phyloP scores from a whole-genome alignment of 2,113 vertebrate genomes.

The Erythrocebus patas region DNA sequence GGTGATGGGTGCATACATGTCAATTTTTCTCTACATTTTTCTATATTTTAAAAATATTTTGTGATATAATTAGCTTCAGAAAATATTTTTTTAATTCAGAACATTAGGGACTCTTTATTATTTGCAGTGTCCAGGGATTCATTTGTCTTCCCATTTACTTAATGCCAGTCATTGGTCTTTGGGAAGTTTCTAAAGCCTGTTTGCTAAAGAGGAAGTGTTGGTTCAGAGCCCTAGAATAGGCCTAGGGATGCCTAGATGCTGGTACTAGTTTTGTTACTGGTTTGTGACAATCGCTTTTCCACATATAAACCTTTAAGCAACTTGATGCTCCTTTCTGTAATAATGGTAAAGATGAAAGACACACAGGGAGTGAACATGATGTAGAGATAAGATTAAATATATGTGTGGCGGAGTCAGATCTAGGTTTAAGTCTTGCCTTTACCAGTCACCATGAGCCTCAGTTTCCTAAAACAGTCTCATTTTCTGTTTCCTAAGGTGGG shows the following conservation, averaged over 20 bases:
- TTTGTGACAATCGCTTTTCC: not conserved
- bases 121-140: not conserved
- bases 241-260: not conserved
- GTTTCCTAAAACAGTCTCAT: not conserved
- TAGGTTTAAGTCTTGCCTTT: not conserved
- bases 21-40: not conserved
- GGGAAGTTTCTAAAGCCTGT: not conserved
- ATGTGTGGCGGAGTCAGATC: not conserved
- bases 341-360: not conserved
- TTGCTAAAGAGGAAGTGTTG: not conserved
- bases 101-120: not conserved
- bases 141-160: not conserved
- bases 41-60: constrained; percentile 15
- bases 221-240: not conserved
- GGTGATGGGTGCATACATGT: not conserved
- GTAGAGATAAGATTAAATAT: not conserved
- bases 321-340: not conserved
- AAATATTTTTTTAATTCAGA: not conserved
- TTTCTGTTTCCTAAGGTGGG: not conserved
- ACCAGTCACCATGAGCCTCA: not conserved
- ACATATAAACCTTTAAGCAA: not conserved
- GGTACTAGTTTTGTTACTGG: not conserved
- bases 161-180: not conserved
- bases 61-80: not conserved
- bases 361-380: not conserved